Evolutionary conservation across 2,797 vertebrate species (phyloP).

Genomic region (Onychomys torridus): DNA sequence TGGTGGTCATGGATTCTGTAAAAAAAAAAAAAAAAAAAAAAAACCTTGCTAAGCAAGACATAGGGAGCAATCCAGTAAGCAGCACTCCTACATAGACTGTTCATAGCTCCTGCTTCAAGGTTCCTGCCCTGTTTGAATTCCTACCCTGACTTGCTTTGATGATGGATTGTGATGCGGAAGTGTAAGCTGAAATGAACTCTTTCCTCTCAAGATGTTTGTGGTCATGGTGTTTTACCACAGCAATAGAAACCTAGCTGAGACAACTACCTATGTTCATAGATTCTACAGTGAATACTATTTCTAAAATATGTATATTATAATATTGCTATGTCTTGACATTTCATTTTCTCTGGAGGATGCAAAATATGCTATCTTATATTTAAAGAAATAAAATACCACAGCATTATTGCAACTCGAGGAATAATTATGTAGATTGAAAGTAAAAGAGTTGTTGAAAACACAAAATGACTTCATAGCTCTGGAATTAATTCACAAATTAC

Average conservation of each 20-base stretch:
- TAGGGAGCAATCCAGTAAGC: background rate
- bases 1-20: background rate
- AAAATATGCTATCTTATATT: background rate
- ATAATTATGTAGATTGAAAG: conserved; percentile 33
- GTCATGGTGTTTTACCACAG: background rate
- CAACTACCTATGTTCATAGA: conserved; percentile 2
- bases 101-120: background rate
- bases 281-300: background rate
- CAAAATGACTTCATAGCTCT: conserved; percentile 10
- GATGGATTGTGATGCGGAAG: background rate
- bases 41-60: background rate
- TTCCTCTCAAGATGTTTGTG: background rate
- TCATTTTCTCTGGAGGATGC: background rate
- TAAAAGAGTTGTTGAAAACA: conserved; percentile 20
- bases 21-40: background rate
- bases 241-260: background rate
- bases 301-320: conserved; percentile 7
- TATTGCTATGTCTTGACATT: conserved; percentile 5
- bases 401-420: background rate
- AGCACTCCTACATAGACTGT: background rate
- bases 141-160: background rate
- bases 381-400: background rate
- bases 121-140: background rate
- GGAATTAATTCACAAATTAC: conserved; percentile 26
- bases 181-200: background rate